These are phyloP conservation scores for Eupsilia transversa DNA, from an alignment of 2,888 invertebrate genomes.

Conservation along the genomic window DNA sequence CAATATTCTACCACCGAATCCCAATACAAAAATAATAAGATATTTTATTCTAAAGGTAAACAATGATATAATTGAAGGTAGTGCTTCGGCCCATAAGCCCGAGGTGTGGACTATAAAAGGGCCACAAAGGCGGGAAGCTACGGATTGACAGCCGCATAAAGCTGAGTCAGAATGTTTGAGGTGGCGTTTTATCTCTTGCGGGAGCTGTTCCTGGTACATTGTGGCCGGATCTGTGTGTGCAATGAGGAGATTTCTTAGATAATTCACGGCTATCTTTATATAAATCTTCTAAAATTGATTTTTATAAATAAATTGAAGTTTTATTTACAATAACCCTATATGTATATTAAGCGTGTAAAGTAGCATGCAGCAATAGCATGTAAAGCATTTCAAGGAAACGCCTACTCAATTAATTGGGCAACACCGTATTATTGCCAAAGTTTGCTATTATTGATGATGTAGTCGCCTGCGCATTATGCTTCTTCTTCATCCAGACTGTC, in stretches of 20 bases:
- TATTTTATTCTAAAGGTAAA: conserved; percentile 53
- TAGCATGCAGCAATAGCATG: no score
- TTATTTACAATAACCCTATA: no score
- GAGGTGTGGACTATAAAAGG: conserved; percentile 61
- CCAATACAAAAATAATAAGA: conserved; percentile 29
- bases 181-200: conserved; percentile 56
- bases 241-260: conserved; percentile 11
- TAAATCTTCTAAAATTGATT: no score
- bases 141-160: conserved; percentile 66
- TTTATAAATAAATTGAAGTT: no score
- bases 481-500: neutral
- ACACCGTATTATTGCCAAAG: conserved; percentile 20
- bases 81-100: conserved; percentile 61
- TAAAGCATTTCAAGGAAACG: conserved; percentile 10
- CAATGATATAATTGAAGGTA: conserved; percentile 66
- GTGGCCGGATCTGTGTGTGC: conserved; percentile 18
- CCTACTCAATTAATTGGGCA: conserved; percentile 24
- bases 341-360: no score
- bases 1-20: neutral
- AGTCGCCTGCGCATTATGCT: neutral
- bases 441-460: conserved; percentile 27
- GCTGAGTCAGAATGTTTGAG: conserved; percentile 52
- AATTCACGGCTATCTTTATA: no score
- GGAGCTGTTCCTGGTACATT: conserved; percentile 54
- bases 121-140: conserved; percentile 40